Evolutionary conservation across 1,140 invertebrate genomes (phyloP).

Genomic region (Idris sp.): DNA sequence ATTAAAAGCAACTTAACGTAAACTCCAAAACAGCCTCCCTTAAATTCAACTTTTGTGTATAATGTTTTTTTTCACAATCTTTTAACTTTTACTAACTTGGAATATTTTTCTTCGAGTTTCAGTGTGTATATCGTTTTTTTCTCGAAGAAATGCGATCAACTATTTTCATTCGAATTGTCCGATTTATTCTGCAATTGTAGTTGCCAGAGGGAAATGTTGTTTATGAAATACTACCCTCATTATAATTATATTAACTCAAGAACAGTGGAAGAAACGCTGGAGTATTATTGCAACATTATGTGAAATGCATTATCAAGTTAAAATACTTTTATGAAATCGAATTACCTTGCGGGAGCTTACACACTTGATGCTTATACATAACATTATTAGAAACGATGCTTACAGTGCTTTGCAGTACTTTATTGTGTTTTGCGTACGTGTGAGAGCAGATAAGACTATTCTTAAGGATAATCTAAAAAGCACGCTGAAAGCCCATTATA

Average conservation of each 20-base stretch:
- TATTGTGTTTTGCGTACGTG: slow-evolving; percentile 44
- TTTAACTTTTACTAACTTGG: too few relatives aligned
- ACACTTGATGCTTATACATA: slow-evolving; percentile 41
- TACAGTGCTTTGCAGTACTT: slow-evolving; percentile 31
- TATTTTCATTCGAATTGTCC: too few relatives aligned
- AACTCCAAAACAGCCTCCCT: too few relatives aligned
- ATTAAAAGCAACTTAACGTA: too few relatives aligned
- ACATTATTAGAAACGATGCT: slow-evolving; percentile 49
- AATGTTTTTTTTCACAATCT: too few relatives aligned
- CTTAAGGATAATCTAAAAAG: slow-evolving; percentile 53
- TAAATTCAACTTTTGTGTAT: too few relatives aligned
- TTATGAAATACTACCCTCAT: neutral
- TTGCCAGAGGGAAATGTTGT: too few relatives aligned
- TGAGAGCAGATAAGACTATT: slow-evolving; percentile 46
- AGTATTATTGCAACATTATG: slow-evolving; percentile 28
- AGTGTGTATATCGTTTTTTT: too few relatives aligned
- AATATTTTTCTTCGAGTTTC: too few relatives aligned
- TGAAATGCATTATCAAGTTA: slow-evolving; percentile 47
- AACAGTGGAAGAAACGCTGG: slow-evolving; percentile 13
- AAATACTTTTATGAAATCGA: slow-evolving; percentile 53
- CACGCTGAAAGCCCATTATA: slow-evolving; percentile 25
- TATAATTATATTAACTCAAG: slow-evolving; percentile 2
- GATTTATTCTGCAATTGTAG: too few relatives aligned
- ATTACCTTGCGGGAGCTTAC: slow-evolving; percentile 33
- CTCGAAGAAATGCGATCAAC: too few relatives aligned